Conservation (phyloP, 1,140 invertebrate genomes). For the Coelopa frigida region DNA sequence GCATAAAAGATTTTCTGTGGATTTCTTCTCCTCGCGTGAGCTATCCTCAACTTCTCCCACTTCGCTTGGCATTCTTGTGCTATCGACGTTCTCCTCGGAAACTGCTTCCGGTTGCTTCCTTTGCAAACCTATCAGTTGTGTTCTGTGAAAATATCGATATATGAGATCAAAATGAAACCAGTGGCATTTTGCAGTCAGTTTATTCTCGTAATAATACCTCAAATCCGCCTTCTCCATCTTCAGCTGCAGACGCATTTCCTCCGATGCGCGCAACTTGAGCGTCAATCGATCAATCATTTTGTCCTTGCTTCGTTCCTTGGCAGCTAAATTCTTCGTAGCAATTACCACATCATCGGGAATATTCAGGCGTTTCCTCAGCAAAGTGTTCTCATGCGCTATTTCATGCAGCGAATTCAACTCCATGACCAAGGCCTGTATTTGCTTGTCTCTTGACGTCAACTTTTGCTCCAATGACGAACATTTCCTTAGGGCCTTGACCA, state of each 20-base stretch:
- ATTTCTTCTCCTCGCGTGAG: too few relatives aligned
- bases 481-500: constrained; percentile 30
- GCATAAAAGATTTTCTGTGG: too few relatives aligned
- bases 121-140: background rate
- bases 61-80: background rate
- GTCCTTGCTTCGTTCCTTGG: constrained; percentile 40
- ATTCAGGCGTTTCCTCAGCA: constrained; percentile 29
- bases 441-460: constrained; percentile 30
- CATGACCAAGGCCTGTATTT: constrained; percentile 29
- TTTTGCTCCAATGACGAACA: constrained; percentile 34
- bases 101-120: too few relatives aligned
- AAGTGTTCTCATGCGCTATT: constrained; percentile 31
- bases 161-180: too few relatives aligned
- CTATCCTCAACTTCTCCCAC: constrained; percentile 13
- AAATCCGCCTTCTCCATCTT: constrained; percentile 41
- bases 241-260: constrained; percentile 38
- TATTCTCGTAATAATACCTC: constrained; percentile 17
- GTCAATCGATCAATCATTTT: constrained; percentile 39
- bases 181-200: background rate
- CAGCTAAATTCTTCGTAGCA: constrained; percentile 26
- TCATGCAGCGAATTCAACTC: constrained; percentile 40
- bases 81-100: constrained; percentile 4
- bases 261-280: constrained; percentile 37
- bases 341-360: constrained; percentile 39
- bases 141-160: too few relatives aligned